phyloP scores from a whole-genome alignment of 35 echinoderm and acorn worm species.

The Apostichopus parvimensis region DNA sequence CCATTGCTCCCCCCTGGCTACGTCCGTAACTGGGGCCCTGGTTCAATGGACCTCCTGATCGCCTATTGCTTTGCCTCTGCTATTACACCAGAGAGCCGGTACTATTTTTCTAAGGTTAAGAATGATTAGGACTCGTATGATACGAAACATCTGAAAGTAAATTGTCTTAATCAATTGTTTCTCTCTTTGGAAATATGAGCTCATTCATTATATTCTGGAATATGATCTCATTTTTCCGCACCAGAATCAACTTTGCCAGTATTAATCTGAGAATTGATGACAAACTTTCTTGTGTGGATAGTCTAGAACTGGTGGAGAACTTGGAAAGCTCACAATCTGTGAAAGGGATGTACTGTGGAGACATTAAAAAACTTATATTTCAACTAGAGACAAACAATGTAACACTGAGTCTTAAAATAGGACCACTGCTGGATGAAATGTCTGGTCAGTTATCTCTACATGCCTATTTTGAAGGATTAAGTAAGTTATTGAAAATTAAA shows the following conservation, averaged over 20 bases:
- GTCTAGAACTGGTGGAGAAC: background rate
- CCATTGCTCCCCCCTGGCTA: no score
- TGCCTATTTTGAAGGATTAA: background rate
- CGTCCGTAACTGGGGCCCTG: background rate
- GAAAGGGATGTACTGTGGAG: background rate
- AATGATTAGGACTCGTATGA: background rate
- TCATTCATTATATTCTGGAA: background rate
- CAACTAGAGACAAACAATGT: background rate
- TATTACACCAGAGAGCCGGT: background rate
- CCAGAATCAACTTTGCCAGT: background rate
- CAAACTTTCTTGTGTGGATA: background rate
- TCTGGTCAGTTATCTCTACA: background rate
- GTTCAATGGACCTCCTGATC: background rate
- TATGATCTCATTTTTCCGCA: background rate
- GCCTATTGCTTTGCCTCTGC: background rate
- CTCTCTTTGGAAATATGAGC: background rate
- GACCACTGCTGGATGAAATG: background rate
- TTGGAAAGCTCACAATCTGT: background rate
- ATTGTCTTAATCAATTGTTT: background rate
- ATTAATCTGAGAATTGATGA: background rate
- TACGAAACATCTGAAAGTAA: background rate
- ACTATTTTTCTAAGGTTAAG: background rate
- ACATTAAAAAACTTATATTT: background rate
- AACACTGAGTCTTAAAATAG: background rate
- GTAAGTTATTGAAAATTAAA: background rate